Conservation (phyloP, 1,140 invertebrate species). For the Radopholus similis region DNA sequence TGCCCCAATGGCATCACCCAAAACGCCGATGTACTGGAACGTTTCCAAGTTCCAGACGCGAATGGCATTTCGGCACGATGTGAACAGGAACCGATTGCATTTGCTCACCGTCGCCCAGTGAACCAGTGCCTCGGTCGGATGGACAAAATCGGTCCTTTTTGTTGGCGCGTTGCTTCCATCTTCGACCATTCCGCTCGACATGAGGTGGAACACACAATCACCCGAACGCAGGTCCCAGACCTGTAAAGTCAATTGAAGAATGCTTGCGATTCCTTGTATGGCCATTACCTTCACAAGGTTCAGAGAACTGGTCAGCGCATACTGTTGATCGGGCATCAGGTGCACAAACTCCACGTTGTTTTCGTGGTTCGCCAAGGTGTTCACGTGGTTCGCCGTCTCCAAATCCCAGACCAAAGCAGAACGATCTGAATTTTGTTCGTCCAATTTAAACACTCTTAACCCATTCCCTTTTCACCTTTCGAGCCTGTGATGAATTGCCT, state of each 20-base stretch:
- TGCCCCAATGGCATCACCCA: constrained; percentile 1
- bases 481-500: neutral
- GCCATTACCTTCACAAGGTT: neutral
- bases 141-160: neutral
- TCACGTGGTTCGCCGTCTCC: neutral
- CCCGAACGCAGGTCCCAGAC: neutral
- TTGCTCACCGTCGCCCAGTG: neutral
- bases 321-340: neutral
- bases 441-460: no score
- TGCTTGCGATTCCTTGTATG: no score
- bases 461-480: no score
- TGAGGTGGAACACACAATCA: neutral
- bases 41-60: constrained; percentile 4
- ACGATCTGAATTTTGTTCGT: no score
- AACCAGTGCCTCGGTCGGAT: neutral
- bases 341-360: neutral
- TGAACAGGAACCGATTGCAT: neutral
- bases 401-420: neutral
- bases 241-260: neutral
- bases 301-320: neutral
- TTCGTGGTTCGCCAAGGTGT: neutral
- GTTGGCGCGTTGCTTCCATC: neutral
- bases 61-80: neutral
- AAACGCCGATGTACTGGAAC: neutral
- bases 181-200: neutral